Evolutionary conservation across 2,797 vertebrate genomes (phyloP).

Genomic region (Pseudochirops corinnae): DNA sequence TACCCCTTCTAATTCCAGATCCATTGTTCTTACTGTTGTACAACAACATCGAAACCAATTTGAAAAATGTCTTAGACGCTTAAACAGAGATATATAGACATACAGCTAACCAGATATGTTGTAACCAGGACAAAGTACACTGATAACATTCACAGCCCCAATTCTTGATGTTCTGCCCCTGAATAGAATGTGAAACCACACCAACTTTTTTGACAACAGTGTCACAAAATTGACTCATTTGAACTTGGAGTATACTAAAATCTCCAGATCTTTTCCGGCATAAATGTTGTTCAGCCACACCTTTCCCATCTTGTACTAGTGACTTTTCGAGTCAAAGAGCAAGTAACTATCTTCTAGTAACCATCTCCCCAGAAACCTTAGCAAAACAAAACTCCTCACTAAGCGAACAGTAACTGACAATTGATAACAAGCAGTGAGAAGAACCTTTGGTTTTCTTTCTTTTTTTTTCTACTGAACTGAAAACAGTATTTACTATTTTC

Average conservation of each 20-base stretch:
- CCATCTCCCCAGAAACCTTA: slow-evolving; percentile 20
- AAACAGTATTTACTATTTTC: not conserved
- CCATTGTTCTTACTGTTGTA: too few relatives aligned
- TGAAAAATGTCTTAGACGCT: too few relatives aligned
- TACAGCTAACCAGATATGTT: not conserved
- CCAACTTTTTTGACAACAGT: not conserved
- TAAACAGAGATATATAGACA: too few relatives aligned
- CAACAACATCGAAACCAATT: too few relatives aligned
- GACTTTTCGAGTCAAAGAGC: not conserved
- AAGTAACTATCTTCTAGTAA: not conserved
- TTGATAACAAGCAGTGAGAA: slow-evolving; percentile 4
- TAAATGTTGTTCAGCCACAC: not conserved
- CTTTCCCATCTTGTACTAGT: not conserved
- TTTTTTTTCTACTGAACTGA: not conserved
- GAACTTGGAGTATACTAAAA: not conserved
- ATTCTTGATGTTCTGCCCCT: not conserved
- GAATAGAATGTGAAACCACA: not conserved
- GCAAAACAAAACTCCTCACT: slow-evolving; percentile 4
- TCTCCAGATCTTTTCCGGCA: not conserved
- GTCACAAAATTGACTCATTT: not conserved
- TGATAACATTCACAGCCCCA: not conserved
- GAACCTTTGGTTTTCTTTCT: not conserved
- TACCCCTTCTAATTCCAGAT: too few relatives aligned
- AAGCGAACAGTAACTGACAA: slow-evolving; percentile 23
- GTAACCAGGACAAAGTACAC: not conserved